Evolutionary conservation across 2,113 vertebrate species (phyloP), one percentile per base, ranked within the genome.

Genomic region (Stictonetta naevosa): DNA sequence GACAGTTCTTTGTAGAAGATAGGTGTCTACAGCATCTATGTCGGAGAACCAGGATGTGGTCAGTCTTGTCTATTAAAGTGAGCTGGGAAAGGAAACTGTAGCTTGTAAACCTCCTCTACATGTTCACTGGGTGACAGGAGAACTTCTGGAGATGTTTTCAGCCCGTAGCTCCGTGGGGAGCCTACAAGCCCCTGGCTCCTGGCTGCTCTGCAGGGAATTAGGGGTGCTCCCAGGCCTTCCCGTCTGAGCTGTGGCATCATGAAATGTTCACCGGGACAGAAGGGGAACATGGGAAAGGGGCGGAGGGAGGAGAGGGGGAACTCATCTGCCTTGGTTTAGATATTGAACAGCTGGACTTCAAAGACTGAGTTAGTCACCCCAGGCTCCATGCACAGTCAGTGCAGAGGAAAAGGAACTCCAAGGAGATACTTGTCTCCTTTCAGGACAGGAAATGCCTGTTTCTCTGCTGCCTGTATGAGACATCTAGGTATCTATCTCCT

Each of bases 371-470:
- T 72, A 92, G 22, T 78, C 80, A 93, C 74, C 66, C 16, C 53
- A 42, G 73, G 91, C 86, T 92, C 86, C 77, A 17, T 0, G 0
- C 16, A 72, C 23, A 91, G 73, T 68, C 60, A 53, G 42, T 20
- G 53, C 26, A 81, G 58, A 82, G 77, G 48, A 64, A 64, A 84
- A 87, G 38, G 62, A 91, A 56, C 77, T 93, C 52, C 6, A 4
- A 21, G 29, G 56, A 90, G 86, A 25, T 33, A 23, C 2, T 86
- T 2, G 73, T 84, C 86, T 95, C 69, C 79, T 69, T 84, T 77
- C 86, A 92, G 95, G 92, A 95, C 94, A 93, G 74, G 94, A 95
- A 92, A 91, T 79, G 95, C 74, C 91, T 84, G 91, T 91, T 89
- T 64, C 62, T 72, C 91, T 76, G 66, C 74, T 84, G 38, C 77